Evolutionary conservation across 1,140 invertebrate species (phyloP).

Genomic region (Ips nitidus): DNA sequence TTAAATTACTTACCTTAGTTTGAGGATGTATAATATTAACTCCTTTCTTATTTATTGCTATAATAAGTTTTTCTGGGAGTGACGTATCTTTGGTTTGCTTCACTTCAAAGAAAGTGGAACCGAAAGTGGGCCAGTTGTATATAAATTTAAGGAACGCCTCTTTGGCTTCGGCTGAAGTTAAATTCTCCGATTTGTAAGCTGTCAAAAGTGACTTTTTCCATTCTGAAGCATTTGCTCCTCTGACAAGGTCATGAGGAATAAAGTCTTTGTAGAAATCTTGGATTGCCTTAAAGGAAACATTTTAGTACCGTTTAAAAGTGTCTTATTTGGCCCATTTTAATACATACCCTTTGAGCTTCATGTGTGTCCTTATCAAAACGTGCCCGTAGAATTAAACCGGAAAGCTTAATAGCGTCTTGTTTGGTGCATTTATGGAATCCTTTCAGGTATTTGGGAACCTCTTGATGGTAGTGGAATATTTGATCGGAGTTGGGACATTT

Average conservation of each 20-base stretch:
- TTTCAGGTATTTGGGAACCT: slow-evolving; percentile 87
- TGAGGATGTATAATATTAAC: slow-evolving; percentile 85
- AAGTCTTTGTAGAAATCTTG: slow-evolving; percentile 72
- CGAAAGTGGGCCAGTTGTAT: slow-evolving; percentile 84
- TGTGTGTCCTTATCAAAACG: slow-evolving; percentile 69
- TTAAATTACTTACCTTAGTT: slow-evolving; percentile 66
- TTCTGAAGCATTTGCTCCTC: slow-evolving; percentile 70
- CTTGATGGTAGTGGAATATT: slow-evolving; percentile 95
- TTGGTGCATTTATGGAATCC: slow-evolving; percentile 83
- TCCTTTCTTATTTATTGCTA: slow-evolving; percentile 90
- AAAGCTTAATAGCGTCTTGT: slow-evolving; percentile 78
- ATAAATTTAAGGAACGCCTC: slow-evolving; percentile 81
- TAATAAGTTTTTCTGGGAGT: slow-evolving; percentile 81
- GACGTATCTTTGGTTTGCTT: slow-evolving; percentile 83
- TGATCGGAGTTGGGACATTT: slow-evolving; percentile 86
- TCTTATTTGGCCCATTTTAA: slow-evolving; percentile 38
- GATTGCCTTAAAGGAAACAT: slow-evolving; percentile 47
- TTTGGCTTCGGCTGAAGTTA: slow-evolving; percentile 75
- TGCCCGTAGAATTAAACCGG: slow-evolving; percentile 78
- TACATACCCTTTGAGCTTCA: slow-evolving; percentile 30
- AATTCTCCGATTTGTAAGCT: slow-evolving; percentile 58
- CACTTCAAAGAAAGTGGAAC: slow-evolving; percentile 95
- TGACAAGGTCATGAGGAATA: slow-evolving; percentile 78
- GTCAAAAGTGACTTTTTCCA: slow-evolving; percentile 79
- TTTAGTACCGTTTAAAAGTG: neutral